Conservation (phyloP, 2,888 invertebrate species). For the Latrodectus elegans region DNA sequence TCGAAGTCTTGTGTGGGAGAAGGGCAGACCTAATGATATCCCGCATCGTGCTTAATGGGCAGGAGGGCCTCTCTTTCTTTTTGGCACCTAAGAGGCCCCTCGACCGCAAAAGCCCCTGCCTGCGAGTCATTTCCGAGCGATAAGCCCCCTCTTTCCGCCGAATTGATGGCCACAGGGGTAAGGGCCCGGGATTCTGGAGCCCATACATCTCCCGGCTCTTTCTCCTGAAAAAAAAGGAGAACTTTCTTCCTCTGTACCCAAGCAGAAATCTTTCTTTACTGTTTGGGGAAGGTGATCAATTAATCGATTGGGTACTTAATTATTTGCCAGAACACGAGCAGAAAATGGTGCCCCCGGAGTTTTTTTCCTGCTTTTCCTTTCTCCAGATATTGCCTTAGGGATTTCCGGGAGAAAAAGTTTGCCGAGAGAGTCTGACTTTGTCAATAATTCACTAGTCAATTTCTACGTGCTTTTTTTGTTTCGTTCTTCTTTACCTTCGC, state of each 20-base stretch:
- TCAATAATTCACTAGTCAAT: conserved; percentile 69
- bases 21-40: conserved; percentile 39
- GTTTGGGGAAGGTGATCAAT: conserved; percentile 67
- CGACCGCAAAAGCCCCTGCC: conserved; percentile 65
- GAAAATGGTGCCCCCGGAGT: conserved; percentile 59
- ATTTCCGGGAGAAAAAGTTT: conserved; percentile 65
- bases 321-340: conserved; percentile 68
- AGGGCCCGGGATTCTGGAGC: conserved; percentile 58
- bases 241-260: conserved; percentile 25
- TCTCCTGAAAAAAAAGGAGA: conserved; percentile 17
- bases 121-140: conserved; percentile 67
- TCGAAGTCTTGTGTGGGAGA: conserved; percentile 18
- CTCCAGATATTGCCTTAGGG: conserved; percentile 65
- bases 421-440: conserved; percentile 64
- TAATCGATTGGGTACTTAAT: conserved; percentile 69
- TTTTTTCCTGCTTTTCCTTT: conserved; percentile 36
- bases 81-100: conserved; percentile 65
- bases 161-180: conserved; percentile 66
- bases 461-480: conserved; percentile 26
- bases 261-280: conserved; percentile 44
- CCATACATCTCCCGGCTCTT: conserved; percentile 51
- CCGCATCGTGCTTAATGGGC: conserved; percentile 56
- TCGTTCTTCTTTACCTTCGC: conserved; percentile 9
- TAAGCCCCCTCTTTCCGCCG: conserved; percentile 61
- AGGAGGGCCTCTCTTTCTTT: conserved; percentile 47